Evolutionary conservation across 2,797 vertebrate species (phyloP), one percentile per base, ranked within the genome.

Genomic region (Tenualosa ilisha): DNA sequence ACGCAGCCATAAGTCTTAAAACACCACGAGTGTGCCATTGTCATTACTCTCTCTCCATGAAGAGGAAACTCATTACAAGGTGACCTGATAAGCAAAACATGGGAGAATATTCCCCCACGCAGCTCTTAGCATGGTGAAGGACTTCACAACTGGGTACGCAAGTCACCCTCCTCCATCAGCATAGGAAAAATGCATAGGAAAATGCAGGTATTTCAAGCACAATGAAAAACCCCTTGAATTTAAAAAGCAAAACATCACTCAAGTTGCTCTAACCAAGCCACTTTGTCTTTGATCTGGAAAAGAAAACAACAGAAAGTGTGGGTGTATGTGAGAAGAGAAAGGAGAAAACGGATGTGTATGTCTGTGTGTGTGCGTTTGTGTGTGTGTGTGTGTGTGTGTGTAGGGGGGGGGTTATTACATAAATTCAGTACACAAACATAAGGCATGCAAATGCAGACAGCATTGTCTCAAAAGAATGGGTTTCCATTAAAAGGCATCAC

Each of bases 401-500:
- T 15, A 0, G 68, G 46, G 0, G 72, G 63, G 87, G 89, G 92
- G 88, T 84, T 83, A 84, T 83, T 88, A 91, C 89, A 90, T 89
- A 79, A 79, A 54, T 84, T 84, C 24, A 53, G 49, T 50, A 84
- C 31, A 85, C 81, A 93, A 92, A 93, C 91, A 93, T 90, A 89
- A 89, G 90, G 86, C 92, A 93, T 93, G 92, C 92, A 93, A 94
- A 94, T 94, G 89, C 89, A 91, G 49, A 81, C 49, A 81, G 81
- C 89, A 85, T 85, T 91, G 93, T 94, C 93, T 95, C 94, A 93
- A 91, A 90, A 95, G 94, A 95, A 93, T 89, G 90, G 90, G 90
- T 95, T 95, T 95, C 93, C 91, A 95, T 95, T 94, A 95, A 92
- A 94, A 91, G 88, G 91, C 92, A 88, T 92, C 91, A 89, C 87